Base-by-base conservation (phyloP, 2,888 invertebrate species). In the Apamea anceps region DNA sequence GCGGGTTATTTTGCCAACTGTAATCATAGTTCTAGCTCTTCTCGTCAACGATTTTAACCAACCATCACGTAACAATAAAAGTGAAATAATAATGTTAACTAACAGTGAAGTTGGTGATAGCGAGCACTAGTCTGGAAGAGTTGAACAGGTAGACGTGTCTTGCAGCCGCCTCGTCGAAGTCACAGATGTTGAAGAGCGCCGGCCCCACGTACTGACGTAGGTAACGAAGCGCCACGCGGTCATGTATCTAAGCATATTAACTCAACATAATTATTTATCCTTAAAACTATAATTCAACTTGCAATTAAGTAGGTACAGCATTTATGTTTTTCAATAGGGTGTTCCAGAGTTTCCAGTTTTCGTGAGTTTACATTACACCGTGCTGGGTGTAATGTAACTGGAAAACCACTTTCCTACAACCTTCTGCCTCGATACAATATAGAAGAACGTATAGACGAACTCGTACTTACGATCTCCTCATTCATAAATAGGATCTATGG, bases 91-190 rank as follows among this genome's bases (percentile, higher is more conserved):
- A 2, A 4, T 25, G 15, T 25, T 8, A 63, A 91, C 93, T 86
- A 60, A 96, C 96, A 85, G 94, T 95, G 87, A 96, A 96, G 84
- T 96, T 96, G 66, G 89, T 92, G 54, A 96, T 81, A 48, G 94
- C 91, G 6, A 97, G 87, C 28, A 96, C 93, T 66, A 97, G 93
- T 70, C 95, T 91, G 2, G 96, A 96, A 0, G 96, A 91, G 87
- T 96, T 96, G 86, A 97, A 94, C 18, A 96, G 87, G 68, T 92
- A 91, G 13, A 96, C 93, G 70, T 94, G 93, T 28, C 91, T 89
- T 0, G 87, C 77, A 81, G 87, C 88, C 0, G 90, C 73, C 51
- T 93, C 92, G 0, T 84, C 74, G 57, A 89, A 86, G 60, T 91
- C 90, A 80, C 96, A 97, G 21, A 96, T 91, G 85, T 96, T 95